Evolutionary conservation across 2,797 vertebrate genomes (phyloP), one percentile per base, ranked within the genome.

Genomic region (Gastrophryne carolinensis): DNA sequence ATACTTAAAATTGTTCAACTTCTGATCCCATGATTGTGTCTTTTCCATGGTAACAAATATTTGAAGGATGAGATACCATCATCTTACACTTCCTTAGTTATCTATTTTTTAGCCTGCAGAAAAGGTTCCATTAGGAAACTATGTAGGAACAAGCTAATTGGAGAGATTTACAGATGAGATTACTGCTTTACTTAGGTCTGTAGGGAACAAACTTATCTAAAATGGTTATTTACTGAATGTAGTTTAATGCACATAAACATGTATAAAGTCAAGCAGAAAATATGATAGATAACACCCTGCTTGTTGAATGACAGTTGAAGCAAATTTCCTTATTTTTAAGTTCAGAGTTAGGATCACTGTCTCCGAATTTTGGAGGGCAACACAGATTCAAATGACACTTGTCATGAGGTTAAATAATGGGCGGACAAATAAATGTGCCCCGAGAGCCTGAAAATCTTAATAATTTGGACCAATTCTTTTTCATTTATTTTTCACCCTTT

Each of bases 81-180:
- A 49, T 5, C 68, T 60, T 50, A 34, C 24, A 72, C 64, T 2
- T 32, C 0, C 26, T 4, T 68, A 71, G 19, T 44, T 72, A 72
- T 72, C 3, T 0, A 57, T 82, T 19, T 0, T 47, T 65, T 72
- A 75, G 61, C 17, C 58, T 0, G 29, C 72, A 17, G 3, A 24
- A 13, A 72, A 3, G 54, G 79, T 80, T 67, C 0, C 44, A 62
- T 78, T 80, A 56, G 24, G 63, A 78, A 68, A 32, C 34, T 54
- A 34, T 79, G 13, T 27, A 2, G 6, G 27, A 35, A 0, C 0
- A n/a, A 23, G 76, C 56, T 13, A 65, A 65, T 71, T 68, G 68
- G 80, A 68, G 13, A 71, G 67, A 81, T 23, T 30, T 24, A 0
- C 2, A 66, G 15, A 4, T 67, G 6, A 82, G 78, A 83, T 65